A percentile compares a stretch with the other conserved stretches of the same genome.
Conservation (phyloP, 1,140 invertebrate species). For the Aphaenogaster rudis region DNA sequence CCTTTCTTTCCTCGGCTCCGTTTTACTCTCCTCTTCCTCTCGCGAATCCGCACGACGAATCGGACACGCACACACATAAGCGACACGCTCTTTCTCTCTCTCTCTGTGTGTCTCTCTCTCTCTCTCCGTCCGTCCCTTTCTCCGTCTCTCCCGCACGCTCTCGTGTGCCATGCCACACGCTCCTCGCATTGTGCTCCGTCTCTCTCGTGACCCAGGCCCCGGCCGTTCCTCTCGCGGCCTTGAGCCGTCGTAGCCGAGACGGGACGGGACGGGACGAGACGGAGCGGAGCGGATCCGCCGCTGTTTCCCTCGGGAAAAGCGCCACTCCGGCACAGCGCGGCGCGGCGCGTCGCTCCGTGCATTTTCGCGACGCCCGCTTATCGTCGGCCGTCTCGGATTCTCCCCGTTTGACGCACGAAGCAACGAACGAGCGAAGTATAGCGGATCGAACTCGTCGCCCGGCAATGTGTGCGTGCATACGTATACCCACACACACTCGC, state of each 20-base stretch:
- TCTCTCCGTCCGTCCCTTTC: slow-evolving; percentile 13
- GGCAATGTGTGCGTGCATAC: neutral
- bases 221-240: slow-evolving; percentile 81
- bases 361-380: slow-evolving; percentile 36
- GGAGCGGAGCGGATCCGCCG: slow-evolving; percentile 31
- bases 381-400: slow-evolving; percentile 20
- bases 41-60: slow-evolving; percentile 22
- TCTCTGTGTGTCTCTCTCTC: neutral
- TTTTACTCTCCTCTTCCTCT: slow-evolving; percentile 44
- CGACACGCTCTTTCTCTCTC: slow-evolving; percentile 10
- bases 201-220: slow-evolving; percentile 72
- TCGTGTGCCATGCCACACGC: slow-evolving; percentile 11
- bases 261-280: slow-evolving; percentile 40
- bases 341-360: neutral
- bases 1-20: slow-evolving; percentile 37
- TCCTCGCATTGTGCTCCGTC: neutral
- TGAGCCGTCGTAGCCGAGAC: slow-evolving; percentile 72
- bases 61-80: neutral
- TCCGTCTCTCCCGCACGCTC: slow-evolving; percentile 36
- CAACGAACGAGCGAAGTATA: slow-evolving; percentile 44
- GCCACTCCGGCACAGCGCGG: neutral
- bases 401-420: slow-evolving; percentile 47
- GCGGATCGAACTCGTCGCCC: slow-evolving; percentile 60
- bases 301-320: slow-evolving; percentile 60
- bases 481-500: neutral